phyloP scores from a whole-genome alignment of 2,797 vertebrate genomes.

The Enteromius thamalakanensis region DNA sequence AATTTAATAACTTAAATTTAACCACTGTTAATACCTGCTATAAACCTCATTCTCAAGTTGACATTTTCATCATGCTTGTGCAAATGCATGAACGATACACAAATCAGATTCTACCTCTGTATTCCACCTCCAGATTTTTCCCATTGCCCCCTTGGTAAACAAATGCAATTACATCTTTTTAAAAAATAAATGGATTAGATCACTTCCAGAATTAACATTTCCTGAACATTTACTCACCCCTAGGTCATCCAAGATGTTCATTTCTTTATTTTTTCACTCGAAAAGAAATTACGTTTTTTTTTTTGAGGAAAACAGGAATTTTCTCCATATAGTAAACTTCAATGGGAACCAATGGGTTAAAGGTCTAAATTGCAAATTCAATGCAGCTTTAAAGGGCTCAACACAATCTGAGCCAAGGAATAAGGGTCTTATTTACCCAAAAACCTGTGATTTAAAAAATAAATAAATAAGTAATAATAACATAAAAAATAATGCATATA shows the following conservation, averaged over 20 bases:
- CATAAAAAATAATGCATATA: too few relatives aligned
- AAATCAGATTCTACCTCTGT: background rate
- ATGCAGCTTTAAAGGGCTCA: background rate
- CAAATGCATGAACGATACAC: background rate
- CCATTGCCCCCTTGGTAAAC: background rate
- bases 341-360: background rate
- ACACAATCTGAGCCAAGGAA: background rate
- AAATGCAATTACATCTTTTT: background rate
- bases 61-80: background rate
- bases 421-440: background rate
- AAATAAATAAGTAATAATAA: too few relatives aligned
- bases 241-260: background rate
- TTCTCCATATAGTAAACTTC: background rate
- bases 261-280: too few relatives aligned
- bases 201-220: background rate
- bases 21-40: background rate
- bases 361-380: background rate
- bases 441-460: background rate
- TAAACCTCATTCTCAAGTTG: background rate
- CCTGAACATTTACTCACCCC: background rate
- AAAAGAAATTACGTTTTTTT: background rate
- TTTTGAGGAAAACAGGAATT: background rate
- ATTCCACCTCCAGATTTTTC: background rate
- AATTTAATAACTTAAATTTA: background rate
- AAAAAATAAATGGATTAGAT: background rate